Percentiles rank a stretch among this genome's conserved stretches.
Evolutionary conservation across 2,113 vertebrate species (phyloP).

Genomic region (Hyaena hyaena): DNA sequence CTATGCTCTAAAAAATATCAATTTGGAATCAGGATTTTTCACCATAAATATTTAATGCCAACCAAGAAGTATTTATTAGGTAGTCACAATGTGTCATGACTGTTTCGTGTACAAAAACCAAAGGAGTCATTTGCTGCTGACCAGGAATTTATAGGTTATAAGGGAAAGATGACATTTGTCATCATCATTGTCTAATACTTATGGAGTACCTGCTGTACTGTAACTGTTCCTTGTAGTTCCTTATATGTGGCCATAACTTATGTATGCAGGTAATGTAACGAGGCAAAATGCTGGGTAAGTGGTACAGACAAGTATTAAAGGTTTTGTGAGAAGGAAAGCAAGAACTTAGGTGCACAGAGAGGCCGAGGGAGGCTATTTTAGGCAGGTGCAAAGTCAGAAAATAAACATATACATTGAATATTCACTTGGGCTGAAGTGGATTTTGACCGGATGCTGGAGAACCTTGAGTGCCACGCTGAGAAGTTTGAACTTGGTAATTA

Average conservation of each 20-base stretch:
- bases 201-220: background rate
- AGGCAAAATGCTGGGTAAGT: background rate
- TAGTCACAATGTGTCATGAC: background rate
- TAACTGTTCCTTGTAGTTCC: background rate
- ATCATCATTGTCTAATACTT: background rate
- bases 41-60: conserved; percentile 16
- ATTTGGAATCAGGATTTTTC: background rate
- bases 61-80: background rate
- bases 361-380: background rate
- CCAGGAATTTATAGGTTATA: background rate
- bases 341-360: background rate
- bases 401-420: background rate
- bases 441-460: background rate
- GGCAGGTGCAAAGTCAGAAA: background rate
- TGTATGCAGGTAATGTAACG: background rate
- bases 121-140: background rate
- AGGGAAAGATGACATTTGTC: background rate
- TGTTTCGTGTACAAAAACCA: background rate
- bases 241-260: background rate
- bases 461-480: background rate
- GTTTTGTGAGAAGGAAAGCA: conserved; percentile 16
- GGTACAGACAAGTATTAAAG: background rate
- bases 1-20: conserved; percentile 14
- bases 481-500: conserved; percentile 1
- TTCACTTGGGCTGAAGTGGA: background rate